phyloP scores from a whole-genome alignment of 2,113 vertebrate species.

The Eidolon helvum region DNA sequence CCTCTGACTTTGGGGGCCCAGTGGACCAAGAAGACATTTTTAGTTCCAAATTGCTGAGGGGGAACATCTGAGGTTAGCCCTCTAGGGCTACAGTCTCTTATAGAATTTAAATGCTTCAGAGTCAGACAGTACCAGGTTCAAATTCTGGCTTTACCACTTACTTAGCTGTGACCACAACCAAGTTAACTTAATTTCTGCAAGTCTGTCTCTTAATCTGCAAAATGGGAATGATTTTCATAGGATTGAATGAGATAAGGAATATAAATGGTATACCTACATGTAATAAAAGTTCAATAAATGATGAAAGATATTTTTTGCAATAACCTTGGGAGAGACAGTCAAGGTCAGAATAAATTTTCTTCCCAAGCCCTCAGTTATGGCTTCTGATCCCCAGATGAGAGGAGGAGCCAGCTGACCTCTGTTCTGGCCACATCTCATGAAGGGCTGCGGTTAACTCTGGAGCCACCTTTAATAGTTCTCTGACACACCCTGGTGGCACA shows the following conservation, averaged over 20 bases:
- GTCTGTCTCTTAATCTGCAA: background rate
- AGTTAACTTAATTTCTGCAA: background rate
- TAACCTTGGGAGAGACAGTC: slow-evolving; percentile 40
- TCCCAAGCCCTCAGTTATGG: background rate
- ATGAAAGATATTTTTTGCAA: background rate
- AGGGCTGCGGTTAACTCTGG: background rate
- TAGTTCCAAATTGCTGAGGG: background rate
- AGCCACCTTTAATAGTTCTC: background rate
- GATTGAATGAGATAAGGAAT: background rate
- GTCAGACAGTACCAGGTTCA: background rate
- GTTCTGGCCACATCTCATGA: background rate
- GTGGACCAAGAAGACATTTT: background rate
- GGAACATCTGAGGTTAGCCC: background rate
- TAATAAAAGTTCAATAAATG: background rate
- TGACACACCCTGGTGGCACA: background rate
- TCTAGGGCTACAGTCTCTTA: background rate
- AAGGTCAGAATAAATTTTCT: slow-evolving; percentile 56
- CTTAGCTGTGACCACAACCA: background rate
- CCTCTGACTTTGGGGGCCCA: background rate
- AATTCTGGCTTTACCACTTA: background rate
- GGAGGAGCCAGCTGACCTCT: background rate
- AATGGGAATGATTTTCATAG: background rate
- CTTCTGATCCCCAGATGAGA: background rate
- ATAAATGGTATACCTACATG: background rate
- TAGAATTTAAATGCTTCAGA: background rate